Evolutionary conservation across 2,888 invertebrate species (phyloP).

Genomic region (Flexamia atlantica): DNA sequence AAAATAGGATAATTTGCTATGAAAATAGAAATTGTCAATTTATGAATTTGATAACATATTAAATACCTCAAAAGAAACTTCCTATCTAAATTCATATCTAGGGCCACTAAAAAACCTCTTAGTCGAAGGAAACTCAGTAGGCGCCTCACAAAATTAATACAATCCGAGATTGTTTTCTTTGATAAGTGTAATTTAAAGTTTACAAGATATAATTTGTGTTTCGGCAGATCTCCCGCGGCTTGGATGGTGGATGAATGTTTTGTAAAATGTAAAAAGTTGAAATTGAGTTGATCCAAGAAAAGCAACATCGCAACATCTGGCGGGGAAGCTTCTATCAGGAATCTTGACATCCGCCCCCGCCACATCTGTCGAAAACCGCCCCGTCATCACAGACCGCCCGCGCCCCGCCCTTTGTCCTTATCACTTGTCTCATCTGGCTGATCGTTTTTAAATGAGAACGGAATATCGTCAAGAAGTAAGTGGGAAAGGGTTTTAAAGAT

Average conservation of each 20-base stretch:
- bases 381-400: background rate
- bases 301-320: conserved; percentile 42
- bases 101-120: too few species aligned
- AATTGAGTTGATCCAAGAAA: conserved; percentile 54
- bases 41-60: too few species aligned
- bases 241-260: conserved; percentile 18
- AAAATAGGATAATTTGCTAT: too few species aligned
- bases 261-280: conserved; percentile 49
- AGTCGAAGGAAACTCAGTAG: too few species aligned
- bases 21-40: too few species aligned
- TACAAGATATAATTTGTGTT: conserved; percentile 39
- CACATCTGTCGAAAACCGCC: conserved; percentile 41
- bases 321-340: conserved; percentile 36
- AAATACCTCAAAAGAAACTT: too few species aligned
- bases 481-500: background rate
- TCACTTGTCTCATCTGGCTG: conserved; percentile 38
- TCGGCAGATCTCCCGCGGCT: conserved; percentile 24
- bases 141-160: background rate
- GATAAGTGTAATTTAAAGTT: conserved; percentile 37
- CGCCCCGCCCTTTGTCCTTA: conserved; percentile 31
- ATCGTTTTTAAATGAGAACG: conserved; percentile 32
- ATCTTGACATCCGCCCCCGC: conserved; percentile 34
- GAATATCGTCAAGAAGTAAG: background rate
- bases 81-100: too few species aligned
- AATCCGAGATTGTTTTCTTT: conserved; percentile 17